Percentiles rank a stretch among this genome's conserved stretches.
phyloP scores from a whole-genome alignment of 2,888 invertebrate species.

The Ecliptopera silaceata region DNA sequence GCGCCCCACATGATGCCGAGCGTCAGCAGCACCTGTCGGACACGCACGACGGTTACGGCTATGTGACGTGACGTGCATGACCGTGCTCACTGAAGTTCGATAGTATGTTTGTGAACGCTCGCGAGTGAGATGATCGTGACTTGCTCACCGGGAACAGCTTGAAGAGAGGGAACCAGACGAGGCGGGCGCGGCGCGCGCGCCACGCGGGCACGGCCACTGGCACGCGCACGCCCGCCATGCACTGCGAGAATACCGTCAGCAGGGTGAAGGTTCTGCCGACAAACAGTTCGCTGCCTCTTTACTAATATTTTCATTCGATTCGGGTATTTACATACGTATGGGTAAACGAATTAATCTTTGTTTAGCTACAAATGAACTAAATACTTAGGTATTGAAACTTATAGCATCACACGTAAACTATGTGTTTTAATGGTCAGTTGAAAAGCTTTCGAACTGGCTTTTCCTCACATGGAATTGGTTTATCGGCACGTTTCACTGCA shows the following conservation, averaged over 20 bases:
- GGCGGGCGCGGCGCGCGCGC: constrained; percentile 79
- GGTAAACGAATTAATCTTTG: too few species aligned
- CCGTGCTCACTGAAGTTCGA: too few species aligned
- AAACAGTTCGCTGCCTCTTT: neutral
- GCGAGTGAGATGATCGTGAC: neutral
- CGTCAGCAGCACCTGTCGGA: constrained; percentile 88
- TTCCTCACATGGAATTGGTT: neutral
- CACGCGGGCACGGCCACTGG: constrained; percentile 85
- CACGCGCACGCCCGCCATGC: constrained; percentile 85
- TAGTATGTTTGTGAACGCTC: too few species aligned
- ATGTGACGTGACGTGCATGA: too few species aligned
- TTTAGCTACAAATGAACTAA: too few species aligned
- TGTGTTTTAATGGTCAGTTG: too few species aligned
- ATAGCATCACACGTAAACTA: too few species aligned
- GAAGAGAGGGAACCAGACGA: constrained; percentile 87
- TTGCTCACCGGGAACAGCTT: constrained; percentile 89
- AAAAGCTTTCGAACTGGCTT: neutral
- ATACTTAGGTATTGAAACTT: too few species aligned
- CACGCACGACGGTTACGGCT: too few species aligned
- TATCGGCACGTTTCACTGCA: constrained; percentile 8
- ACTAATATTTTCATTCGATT: too few species aligned
- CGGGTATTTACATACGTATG: too few species aligned
- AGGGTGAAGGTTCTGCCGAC: constrained; percentile 86
- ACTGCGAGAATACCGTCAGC: constrained; percentile 91
- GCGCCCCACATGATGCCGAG: constrained; percentile 90